A percentile compares a stretch with the other conserved stretches of the same genome.
Conservation (phyloP, 2,797 vertebrate genomes). For the Oceanodroma leucorhoa region DNA sequence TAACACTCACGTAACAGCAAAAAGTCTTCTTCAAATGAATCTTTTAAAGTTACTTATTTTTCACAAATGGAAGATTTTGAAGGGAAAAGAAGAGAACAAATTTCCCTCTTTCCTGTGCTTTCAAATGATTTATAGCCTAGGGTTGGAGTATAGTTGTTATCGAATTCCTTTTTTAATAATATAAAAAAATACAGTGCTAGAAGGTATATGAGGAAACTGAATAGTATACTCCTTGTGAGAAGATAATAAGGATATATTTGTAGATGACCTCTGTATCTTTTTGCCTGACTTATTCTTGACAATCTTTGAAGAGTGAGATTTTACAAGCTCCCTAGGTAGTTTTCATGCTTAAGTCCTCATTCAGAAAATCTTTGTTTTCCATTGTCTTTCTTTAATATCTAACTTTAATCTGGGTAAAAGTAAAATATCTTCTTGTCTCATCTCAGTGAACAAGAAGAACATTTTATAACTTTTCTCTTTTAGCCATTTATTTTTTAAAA, state of each 20-base stretch:
- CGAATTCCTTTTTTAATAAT: neutral
- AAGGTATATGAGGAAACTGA: neutral
- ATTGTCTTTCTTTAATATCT: neutral
- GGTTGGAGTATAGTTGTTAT: neutral
- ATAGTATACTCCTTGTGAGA: neutral
- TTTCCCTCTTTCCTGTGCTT: neutral
- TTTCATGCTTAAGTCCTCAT: neutral
- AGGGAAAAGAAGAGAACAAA: neutral
- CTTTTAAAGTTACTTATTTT: neutral
- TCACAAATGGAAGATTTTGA: neutral
- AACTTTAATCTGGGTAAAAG: neutral
- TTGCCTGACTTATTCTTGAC: neutral
- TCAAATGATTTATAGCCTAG: neutral
- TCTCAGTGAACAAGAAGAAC: neutral
- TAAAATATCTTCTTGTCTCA: neutral
- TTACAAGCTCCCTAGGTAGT: neutral
- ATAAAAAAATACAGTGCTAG: neutral
- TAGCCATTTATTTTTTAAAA: neutral
- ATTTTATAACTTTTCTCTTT: neutral
- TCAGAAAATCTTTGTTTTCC: neutral
- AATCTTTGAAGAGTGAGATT: neutral
- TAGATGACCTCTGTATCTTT: neutral
- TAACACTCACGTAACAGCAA: neutral
- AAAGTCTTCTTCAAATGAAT: neutral
- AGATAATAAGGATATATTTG: neutral